Percentiles rank a stretch among this genome's conserved stretches.
phyloP scores from a whole-genome alignment of 2,113 vertebrate genomes.

The Cygnus buccinator region DNA sequence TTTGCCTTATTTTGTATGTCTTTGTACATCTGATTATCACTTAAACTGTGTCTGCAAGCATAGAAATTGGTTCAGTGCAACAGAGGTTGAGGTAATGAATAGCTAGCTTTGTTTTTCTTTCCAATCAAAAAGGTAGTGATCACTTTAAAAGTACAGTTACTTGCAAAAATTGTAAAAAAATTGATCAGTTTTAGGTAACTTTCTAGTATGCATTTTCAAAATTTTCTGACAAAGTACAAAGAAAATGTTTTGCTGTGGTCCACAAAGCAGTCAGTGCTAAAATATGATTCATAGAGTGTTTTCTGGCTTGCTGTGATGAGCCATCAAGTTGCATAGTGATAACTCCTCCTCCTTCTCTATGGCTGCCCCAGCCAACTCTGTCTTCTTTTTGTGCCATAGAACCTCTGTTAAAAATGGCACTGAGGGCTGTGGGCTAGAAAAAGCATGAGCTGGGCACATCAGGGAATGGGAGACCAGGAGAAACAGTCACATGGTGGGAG shows the following conservation, averaged over 20 bases:
- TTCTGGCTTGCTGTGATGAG: background rate
- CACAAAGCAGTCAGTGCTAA: background rate
- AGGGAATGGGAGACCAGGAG: background rate
- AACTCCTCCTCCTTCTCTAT: background rate
- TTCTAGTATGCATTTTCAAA: background rate
- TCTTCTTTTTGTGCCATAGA: background rate
- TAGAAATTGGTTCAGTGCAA: background rate
- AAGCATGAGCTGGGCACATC: background rate
- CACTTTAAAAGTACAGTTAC: background rate
- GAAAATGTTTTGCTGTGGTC: background rate
- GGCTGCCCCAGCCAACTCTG: accelerated
- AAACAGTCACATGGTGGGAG: accelerated
- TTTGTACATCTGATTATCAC: background rate
- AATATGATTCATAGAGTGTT: accelerated
- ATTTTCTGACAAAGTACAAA: background rate
- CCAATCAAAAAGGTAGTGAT: background rate
- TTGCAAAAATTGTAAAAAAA: background rate
- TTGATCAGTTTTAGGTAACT: background rate
- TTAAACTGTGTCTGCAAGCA: background rate
- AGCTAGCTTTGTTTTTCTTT: background rate
- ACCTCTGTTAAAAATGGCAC: background rate
- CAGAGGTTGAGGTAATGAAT: background rate
- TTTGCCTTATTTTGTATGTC: background rate
- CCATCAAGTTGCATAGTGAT: background rate
- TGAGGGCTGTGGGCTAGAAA: background rate